Conservation (phyloP, 2,888 invertebrate species). For the Pandemis heparana region DNA sequence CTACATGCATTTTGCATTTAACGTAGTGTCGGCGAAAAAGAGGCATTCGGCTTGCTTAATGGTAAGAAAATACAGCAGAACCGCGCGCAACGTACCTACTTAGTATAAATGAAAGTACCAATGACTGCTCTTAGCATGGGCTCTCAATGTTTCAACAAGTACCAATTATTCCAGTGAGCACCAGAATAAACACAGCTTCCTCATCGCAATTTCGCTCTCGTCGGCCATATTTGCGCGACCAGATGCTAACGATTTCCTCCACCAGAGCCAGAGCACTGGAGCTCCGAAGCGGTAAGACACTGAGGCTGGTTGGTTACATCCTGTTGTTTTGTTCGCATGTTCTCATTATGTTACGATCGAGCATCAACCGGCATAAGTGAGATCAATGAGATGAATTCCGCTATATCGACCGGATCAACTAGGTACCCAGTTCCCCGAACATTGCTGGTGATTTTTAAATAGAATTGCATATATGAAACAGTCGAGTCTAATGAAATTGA, state of each 20-base stretch:
- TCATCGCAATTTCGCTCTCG: constrained; percentile 69
- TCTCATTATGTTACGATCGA: constrained; percentile 67
- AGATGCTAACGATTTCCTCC: constrained; percentile 73
- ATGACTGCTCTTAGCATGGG: background rate
- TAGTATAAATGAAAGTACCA: too few species aligned
- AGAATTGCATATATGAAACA: constrained; percentile 24
- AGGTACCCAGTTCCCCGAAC: background rate
- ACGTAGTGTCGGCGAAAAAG: too few species aligned
- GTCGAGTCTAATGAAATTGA: constrained; percentile 60
- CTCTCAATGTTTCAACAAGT: constrained; percentile 53
- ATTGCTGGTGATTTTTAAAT: constrained; percentile 21
- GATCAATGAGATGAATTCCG: constrained; percentile 44
- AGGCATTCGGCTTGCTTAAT: background rate
- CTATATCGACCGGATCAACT: background rate
- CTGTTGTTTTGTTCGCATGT: constrained; percentile 69
- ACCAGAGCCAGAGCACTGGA: constrained; percentile 63
- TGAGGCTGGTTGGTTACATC: constrained; percentile 67
- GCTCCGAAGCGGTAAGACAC: constrained; percentile 54
- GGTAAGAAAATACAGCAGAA: background rate
- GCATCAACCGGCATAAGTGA: constrained; percentile 45
- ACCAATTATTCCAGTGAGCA: constrained; percentile 54
- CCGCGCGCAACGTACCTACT: too few species aligned
- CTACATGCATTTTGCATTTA: background rate
- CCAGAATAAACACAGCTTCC: constrained; percentile 65
- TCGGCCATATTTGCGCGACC: constrained; percentile 62